Conservation (phyloP, 2,797 vertebrate species). For the Phoebastria nigripes region DNA sequence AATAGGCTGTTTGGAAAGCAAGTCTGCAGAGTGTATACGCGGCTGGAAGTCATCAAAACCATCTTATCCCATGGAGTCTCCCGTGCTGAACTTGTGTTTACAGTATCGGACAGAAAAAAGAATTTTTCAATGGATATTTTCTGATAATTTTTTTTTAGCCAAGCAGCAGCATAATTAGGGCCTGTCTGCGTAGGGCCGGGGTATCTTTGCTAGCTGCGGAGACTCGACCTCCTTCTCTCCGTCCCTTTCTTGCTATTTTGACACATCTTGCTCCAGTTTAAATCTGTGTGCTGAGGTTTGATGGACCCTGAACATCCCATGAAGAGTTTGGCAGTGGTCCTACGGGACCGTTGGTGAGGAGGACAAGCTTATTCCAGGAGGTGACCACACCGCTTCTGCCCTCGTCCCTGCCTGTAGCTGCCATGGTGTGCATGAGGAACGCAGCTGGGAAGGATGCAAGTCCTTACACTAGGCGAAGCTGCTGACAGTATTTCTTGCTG, state of each 20-base stretch:
- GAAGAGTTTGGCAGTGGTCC: background rate
- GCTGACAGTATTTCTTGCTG: background rate
- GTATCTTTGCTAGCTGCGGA: background rate
- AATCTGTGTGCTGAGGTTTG: background rate
- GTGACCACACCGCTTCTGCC: background rate
- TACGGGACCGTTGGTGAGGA: fast-evolving
- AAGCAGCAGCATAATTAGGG: background rate
- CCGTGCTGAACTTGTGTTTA: slow-evolving; percentile 30
- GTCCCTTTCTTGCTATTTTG: background rate
- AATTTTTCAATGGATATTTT: slow-evolving; percentile 19
- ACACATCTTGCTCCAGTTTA: background rate
- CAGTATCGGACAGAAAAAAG: background rate
- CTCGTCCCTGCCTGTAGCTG: fast-evolving
- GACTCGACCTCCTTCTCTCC: background rate
- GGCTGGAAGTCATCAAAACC: slow-evolving; percentile 58
- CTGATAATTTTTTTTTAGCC: background rate
- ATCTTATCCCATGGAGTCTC: background rate
- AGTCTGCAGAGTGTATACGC: background rate
- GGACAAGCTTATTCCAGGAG: background rate
- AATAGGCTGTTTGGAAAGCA: slow-evolving; percentile 16
- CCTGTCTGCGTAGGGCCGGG: background rate
- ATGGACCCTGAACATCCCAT: background rate
- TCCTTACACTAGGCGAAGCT: background rate
- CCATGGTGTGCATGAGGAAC: fast-evolving
- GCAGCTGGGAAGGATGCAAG: background rate